Percentiles rank a stretch among this genome's conserved stretches.
These are phyloP conservation scores for Callaeas wilsoni DNA, from an alignment of 2,113 vertebrate species.

Conservation along the genomic window DNA sequence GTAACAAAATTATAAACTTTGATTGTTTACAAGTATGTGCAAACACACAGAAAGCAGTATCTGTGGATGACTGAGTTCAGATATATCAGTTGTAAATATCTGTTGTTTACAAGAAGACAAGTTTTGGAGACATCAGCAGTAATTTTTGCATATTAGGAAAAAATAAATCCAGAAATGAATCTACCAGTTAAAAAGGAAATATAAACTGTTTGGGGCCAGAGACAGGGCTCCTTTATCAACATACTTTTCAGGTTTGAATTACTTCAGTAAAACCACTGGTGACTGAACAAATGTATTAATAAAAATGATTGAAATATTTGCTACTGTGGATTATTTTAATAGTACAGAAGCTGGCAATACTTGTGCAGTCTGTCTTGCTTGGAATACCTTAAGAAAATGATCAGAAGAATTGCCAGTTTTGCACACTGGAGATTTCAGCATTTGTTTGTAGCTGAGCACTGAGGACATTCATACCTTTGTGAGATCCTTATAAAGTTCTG, in stretches of 20 bases:
- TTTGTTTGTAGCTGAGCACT: not conserved
- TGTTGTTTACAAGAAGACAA: not conserved
- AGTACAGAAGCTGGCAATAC: not conserved
- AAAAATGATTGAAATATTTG: not conserved
- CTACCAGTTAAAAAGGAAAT: not conserved
- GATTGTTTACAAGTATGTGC: not conserved
- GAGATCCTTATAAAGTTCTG: slow-evolving; percentile 98
- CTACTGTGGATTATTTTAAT: not conserved
- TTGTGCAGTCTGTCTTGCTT: not conserved
- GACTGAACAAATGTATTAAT: not conserved
- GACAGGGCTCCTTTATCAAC: not conserved
- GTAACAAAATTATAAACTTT: not conserved
- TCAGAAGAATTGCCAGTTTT: not conserved
- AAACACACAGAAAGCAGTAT: not conserved
- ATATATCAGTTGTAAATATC: not conserved
- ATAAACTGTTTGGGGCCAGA: not conserved
- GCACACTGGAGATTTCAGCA: not conserved
- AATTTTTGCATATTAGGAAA: not conserved
- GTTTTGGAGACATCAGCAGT: not conserved
- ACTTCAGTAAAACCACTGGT: not conserved
- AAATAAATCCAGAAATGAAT: not conserved
- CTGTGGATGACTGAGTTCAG: not conserved
- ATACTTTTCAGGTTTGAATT: not conserved
- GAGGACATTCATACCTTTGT: slow-evolving; percentile 82
- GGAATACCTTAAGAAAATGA: not conserved